Evolutionary conservation across 2,888 invertebrate species (phyloP).

Genomic region (Ariolimax columbianus): DNA sequence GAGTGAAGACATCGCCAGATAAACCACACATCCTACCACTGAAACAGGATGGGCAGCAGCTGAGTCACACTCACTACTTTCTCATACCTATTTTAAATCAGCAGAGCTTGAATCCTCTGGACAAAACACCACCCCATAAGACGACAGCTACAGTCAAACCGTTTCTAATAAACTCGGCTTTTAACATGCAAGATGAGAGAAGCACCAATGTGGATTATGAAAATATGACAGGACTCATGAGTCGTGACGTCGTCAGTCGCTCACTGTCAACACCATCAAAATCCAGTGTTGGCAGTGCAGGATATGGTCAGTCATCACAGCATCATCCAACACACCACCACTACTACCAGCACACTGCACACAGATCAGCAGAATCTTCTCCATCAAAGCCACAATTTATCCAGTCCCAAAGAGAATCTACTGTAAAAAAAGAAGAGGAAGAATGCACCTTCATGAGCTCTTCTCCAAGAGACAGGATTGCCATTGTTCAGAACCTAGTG

Average conservation of each 20-base stretch:
- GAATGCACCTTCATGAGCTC: constrained; percentile 48
- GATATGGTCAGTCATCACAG: constrained; percentile 26
- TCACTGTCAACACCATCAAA: constrained; percentile 39
- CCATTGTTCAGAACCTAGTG: constrained; percentile 74
- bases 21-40: constrained; percentile 74
- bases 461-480: constrained; percentile 70
- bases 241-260: constrained; percentile 1
- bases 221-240: constrained; percentile 27
- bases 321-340: constrained; percentile 14
- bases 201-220: constrained; percentile 27
- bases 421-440: constrained; percentile 6
- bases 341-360: constrained; percentile 3
- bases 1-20: constrained; percentile 51
- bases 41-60: constrained; percentile 74
- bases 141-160: constrained; percentile 74
- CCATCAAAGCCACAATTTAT: constrained; percentile 41
- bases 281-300: constrained; percentile 19
- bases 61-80: constrained; percentile 78
- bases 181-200: constrained; percentile 39
- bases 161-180: constrained; percentile 67
- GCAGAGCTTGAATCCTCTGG: background rate
- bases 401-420: background rate
- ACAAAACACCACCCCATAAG: constrained; percentile 30
- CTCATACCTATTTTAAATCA: constrained; percentile 72
- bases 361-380: constrained; percentile 41